A percentile compares a stretch with the other conserved stretches of the same genome.
Conservation (phyloP, 2,888 invertebrate genomes). For the Fragum sueziense region DNA sequence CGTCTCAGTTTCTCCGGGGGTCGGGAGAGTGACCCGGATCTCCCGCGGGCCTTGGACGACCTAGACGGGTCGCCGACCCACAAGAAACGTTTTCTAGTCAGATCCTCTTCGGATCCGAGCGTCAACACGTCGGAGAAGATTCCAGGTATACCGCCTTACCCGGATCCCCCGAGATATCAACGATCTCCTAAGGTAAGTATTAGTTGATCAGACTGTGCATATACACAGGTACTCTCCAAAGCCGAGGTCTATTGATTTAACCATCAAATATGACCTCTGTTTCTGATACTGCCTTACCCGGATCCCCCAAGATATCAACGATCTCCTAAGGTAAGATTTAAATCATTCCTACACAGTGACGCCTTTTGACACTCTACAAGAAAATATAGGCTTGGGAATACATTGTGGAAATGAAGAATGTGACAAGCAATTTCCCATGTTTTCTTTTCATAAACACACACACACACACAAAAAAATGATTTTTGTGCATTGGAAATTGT, state of each 20-base stretch:
- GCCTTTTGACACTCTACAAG: too few species aligned
- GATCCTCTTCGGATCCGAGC: conserved; percentile 96
- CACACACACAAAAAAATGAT: too few species aligned
- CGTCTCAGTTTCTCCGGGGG: conserved; percentile 95
- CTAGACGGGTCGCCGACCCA: conserved; percentile 72
- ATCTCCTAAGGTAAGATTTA: conserved; percentile 62
- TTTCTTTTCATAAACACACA: too few species aligned
- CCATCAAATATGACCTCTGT: too few species aligned
- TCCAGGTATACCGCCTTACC: conserved; percentile 81
- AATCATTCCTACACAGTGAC: too few species aligned
- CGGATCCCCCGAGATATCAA: conserved; percentile 90
- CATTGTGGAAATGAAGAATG: too few species aligned
- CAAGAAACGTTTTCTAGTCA: conserved; percentile 84
- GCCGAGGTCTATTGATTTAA: too few species aligned
- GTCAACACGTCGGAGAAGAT: conserved; percentile 95
- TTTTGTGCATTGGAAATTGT: too few species aligned
- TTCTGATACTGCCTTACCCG: conserved; percentile 81
- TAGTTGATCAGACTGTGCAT: too few species aligned
- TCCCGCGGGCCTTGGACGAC: conserved; percentile 74
- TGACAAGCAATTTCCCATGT: too few species aligned
- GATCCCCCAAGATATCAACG: conserved; percentile 90
- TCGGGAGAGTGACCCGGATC: conserved; percentile 96
- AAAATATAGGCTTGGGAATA: too few species aligned
- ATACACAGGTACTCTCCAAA: too few species aligned
- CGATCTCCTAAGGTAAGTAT: conserved; percentile 61